phyloP scores from a whole-genome alignment of 2,113 vertebrate genomes.

The Calyptomena viridis region DNA sequence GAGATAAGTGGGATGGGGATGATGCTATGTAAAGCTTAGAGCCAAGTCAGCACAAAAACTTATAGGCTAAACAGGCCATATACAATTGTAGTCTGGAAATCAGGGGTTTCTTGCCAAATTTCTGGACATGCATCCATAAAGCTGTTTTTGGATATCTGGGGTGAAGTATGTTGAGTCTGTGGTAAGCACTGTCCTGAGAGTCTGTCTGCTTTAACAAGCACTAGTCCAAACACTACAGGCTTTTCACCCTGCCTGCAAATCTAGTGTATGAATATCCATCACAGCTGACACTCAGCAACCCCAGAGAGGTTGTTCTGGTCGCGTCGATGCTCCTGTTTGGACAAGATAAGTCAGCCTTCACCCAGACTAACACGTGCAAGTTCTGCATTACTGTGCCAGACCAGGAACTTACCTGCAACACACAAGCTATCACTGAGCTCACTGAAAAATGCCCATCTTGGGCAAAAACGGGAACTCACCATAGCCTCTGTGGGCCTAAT shows the following conservation, averaged over 20 bases:
- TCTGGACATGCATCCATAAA: not conserved
- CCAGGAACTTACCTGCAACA: not conserved
- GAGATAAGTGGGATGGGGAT: not conserved
- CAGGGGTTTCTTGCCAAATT: not conserved
- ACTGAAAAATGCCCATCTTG: not conserved
- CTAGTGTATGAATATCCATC: not conserved
- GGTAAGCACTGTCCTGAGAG: not conserved
- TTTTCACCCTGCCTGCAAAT: not conserved
- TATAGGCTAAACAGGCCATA: not conserved
- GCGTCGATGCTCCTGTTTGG: not conserved
- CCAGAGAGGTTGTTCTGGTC: not conserved
- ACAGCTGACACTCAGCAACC: not conserved
- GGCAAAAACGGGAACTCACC: fast-evolving
- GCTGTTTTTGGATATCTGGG: not conserved
- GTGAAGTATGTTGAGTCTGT: not conserved
- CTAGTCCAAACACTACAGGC: not conserved
- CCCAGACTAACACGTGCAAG: fast-evolving
- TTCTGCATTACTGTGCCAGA: not conserved
- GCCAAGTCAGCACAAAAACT: not conserved
- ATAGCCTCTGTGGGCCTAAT: not conserved
- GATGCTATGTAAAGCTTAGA: not conserved
- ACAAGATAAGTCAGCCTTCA: not conserved
- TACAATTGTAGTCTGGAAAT: not conserved
- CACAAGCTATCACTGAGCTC: not conserved
- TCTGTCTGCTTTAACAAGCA: not conserved